Conservation (phyloP, 2,113 vertebrate genomes). For the Lepisosteus oculatus region DNA sequence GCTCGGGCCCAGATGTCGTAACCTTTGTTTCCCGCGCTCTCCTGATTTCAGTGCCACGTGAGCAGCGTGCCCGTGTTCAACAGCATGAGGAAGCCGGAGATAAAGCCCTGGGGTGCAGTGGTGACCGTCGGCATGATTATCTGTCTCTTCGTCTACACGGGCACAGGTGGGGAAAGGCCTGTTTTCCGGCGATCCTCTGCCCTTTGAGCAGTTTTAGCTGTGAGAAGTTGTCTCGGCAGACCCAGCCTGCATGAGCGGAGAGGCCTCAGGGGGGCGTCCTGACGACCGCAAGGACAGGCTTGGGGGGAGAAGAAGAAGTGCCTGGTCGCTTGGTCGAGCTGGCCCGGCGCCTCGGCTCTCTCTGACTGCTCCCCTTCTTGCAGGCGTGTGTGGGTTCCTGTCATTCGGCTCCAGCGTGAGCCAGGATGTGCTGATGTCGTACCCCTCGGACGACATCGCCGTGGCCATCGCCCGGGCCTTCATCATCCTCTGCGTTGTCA, state of each 20-base stretch:
- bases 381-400: slow-evolving; percentile 92
- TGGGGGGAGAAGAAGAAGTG: not conserved
- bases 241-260: not conserved
- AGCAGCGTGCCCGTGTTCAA: slow-evolving; percentile 94
- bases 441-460: slow-evolving; percentile 84
- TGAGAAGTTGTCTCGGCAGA: not conserved
- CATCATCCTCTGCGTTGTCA: slow-evolving; percentile 89
- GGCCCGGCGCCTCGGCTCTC: too few relatives aligned
- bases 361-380: slow-evolving; percentile 1
- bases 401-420: slow-evolving; percentile 83
- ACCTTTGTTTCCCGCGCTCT: not conserved
- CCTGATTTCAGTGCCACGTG: slow-evolving; percentile 80
- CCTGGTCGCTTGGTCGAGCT: too few relatives aligned
- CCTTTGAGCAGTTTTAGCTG: not conserved
- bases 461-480: slow-evolving; percentile 89
- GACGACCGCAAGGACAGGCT: not conserved
- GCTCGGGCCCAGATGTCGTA: too few relatives aligned
- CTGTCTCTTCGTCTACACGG: slow-evolving; percentile 91
- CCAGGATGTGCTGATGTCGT: slow-evolving; percentile 91
- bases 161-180: slow-evolving; percentile 74
- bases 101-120: slow-evolving; percentile 84
- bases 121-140: slow-evolving; percentile 88
- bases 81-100: slow-evolving; percentile 81
- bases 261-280: too few relatives aligned
- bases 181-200: too few relatives aligned